Percentiles rank a stretch among this genome's conserved stretches.
phyloP scores from a whole-genome alignment of 2,113 vertebrate species.

The Oncorhynchus gorbuscha region DNA sequence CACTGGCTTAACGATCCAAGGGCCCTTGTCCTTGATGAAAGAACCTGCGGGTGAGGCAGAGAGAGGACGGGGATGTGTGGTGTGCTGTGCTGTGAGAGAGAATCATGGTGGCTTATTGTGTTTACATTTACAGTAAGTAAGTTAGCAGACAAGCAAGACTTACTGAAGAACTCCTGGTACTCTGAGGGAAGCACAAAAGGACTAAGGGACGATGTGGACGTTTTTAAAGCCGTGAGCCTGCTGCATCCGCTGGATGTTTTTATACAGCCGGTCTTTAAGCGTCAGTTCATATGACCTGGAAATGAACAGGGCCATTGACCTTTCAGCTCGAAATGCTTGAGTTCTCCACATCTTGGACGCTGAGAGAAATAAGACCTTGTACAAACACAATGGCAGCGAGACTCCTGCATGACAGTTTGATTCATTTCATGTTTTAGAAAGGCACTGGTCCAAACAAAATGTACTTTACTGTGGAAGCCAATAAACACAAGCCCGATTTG shows the following conservation, averaged over 20 bases:
- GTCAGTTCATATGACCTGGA: slow-evolving; percentile 94
- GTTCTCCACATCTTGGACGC: slow-evolving; percentile 15
- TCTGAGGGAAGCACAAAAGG: slow-evolving; percentile 91
- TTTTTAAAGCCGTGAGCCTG: slow-evolving; percentile 87
- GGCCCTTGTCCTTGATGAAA: slow-evolving; percentile 88
- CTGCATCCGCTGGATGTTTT: slow-evolving; percentile 96
- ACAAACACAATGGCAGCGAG: slow-evolving; percentile 21
- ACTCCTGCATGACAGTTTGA: slow-evolving; percentile 51
- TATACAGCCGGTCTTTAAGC: slow-evolving; percentile 94
- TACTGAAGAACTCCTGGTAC: slow-evolving; percentile 96
- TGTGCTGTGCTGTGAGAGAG: not conserved
- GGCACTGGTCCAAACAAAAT: slow-evolving; percentile 58
- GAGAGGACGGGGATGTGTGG: slow-evolving; percentile 2
- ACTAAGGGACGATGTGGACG: slow-evolving; percentile 93
- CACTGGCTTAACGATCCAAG: slow-evolving; percentile 97
- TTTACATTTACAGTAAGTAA: slow-evolving; percentile 7
- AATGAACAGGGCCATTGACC: slow-evolving; percentile 36
- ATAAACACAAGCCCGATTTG: slow-evolving; percentile 50
- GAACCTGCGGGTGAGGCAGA: slow-evolving; percentile 71
- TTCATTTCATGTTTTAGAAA: slow-evolving; percentile 59
- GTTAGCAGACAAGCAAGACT: slow-evolving; percentile 54
- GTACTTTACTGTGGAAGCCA: slow-evolving; percentile 53
- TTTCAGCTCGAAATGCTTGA: not conserved
- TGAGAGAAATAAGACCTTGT: slow-evolving; percentile 40
- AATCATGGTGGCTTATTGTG: slow-evolving; percentile 5